A percentile compares a stretch with the other conserved stretches of the same genome.
phyloP scores from a whole-genome alignment of 2,888 invertebrate genomes.

The Iselma pallidipennis region DNA sequence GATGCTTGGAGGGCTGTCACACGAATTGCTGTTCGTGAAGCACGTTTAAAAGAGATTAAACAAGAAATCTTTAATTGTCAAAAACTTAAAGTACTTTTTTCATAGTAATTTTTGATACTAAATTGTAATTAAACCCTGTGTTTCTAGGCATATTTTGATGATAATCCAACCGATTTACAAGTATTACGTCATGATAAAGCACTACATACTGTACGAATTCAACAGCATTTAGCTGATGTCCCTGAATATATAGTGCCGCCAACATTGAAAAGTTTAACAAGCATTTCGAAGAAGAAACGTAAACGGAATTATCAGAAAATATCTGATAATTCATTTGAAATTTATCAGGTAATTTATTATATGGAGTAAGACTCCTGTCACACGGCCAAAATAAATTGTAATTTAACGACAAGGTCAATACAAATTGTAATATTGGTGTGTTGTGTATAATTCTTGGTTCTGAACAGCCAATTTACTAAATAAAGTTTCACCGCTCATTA shows the following conservation, averaged over 20 bases:
- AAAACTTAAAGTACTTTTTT: slow-evolving; percentile 72
- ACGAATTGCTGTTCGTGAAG: slow-evolving; percentile 89
- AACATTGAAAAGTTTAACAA: slow-evolving; percentile 69
- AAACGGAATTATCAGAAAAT: slow-evolving; percentile 40
- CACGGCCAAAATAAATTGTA: too few species aligned
- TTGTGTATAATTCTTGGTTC: too few species aligned
- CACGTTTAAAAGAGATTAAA: slow-evolving; percentile 93
- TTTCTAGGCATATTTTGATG: slow-evolving; percentile 83
- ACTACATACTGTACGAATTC: slow-evolving; percentile 80
- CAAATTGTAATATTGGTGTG: too few species aligned
- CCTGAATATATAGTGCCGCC: slow-evolving; percentile 91
- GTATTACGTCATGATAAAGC: slow-evolving; percentile 85
- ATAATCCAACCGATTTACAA: slow-evolving; percentile 86
- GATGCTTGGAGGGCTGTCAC: slow-evolving; percentile 97
- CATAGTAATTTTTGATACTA: background rate
- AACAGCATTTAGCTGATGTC: slow-evolving; percentile 85
- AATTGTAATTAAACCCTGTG: slow-evolving; percentile 18
- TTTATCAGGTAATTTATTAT: slow-evolving; percentile 36
- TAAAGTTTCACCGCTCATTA: too few species aligned
- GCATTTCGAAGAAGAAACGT: slow-evolving; percentile 51
- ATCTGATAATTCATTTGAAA: slow-evolving; percentile 39
- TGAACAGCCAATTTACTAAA: too few species aligned
- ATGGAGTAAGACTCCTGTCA: too few species aligned
- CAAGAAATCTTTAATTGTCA: slow-evolving; percentile 90
- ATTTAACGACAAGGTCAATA: too few species aligned